Percentiles rank a stretch among this genome's conserved stretches.
Evolutionary conservation across 2,888 invertebrate genomes (phyloP).

Genomic region (Allolobophora icterica): DNA sequence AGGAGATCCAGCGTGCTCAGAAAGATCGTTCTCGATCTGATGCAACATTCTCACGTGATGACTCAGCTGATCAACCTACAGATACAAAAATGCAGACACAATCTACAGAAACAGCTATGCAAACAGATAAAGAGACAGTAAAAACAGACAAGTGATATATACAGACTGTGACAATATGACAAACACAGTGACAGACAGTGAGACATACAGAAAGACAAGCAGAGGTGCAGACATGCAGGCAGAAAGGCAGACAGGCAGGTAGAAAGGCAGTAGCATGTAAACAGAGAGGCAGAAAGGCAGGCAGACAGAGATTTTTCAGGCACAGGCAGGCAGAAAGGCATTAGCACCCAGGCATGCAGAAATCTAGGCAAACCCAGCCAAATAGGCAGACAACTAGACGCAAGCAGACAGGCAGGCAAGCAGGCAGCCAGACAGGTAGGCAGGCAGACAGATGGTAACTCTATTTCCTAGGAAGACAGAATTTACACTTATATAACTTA

Average conservation of each 20-base stretch:
- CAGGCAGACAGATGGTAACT: no score
- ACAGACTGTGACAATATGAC: not conserved
- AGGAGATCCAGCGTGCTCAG: constrained; percentile 77
- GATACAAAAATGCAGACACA: not conserved
- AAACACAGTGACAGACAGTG: not conserved
- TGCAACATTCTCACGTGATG: constrained; percentile 67
- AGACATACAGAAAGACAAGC: not conserved
- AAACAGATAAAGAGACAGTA: not conserved
- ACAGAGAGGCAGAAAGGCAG: not conserved
- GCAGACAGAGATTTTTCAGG: not conserved
- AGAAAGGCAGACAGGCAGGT: not conserved
- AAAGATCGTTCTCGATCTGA: constrained; percentile 82
- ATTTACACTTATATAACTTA: constrained; percentile 63
- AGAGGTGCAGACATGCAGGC: not conserved
- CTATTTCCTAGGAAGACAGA: not conserved
- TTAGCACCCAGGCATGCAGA: no score
- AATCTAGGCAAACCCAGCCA: not conserved
- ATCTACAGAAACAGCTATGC: not conserved
- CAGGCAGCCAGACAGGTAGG: not conserved
- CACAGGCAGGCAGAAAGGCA: no score
- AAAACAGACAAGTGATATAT: not conserved
- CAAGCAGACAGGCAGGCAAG: not conserved
- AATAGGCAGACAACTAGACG: not conserved
- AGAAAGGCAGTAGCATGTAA: not conserved
- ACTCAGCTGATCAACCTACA: not conserved